A percentile compares a stretch with the other conserved stretches of the same genome.
phyloP scores from a whole-genome alignment of 2,113 vertebrate genomes.

The Ciconia boyciana region DNA sequence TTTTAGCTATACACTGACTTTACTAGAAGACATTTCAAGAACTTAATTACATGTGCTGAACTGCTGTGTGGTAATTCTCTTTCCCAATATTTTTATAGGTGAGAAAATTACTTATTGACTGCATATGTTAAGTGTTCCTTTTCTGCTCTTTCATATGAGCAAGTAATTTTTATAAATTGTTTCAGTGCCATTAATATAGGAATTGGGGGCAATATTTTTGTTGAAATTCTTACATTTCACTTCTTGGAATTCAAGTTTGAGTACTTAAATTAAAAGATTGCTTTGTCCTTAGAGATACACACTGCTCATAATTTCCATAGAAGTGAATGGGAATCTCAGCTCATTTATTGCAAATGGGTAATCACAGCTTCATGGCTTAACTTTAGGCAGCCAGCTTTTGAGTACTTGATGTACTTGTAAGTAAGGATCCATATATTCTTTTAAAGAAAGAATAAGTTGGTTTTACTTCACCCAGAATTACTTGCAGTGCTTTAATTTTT shows the following conservation, averaged over 20 bases:
- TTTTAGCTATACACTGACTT: background rate
- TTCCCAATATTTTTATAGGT: background rate
- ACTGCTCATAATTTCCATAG: background rate
- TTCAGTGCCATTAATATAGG: background rate
- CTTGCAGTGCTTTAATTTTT: conserved; percentile 8
- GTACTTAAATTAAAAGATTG: background rate
- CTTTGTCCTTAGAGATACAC: background rate
- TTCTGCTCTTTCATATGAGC: background rate
- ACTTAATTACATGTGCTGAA: background rate
- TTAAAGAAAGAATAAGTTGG: background rate
- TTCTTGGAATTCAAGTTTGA: background rate
- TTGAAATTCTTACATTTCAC: background rate
- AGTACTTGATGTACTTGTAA: background rate
- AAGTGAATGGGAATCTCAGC: background rate
- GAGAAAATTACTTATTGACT: background rate
- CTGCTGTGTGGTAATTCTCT: background rate
- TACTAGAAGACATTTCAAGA: background rate
- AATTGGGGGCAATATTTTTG: background rate
- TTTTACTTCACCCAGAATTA: background rate
- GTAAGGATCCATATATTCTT: background rate
- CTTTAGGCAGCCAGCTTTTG: background rate
- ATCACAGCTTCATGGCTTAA: background rate
- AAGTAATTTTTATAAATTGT: background rate
- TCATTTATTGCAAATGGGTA: background rate
- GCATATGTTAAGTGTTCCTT: background rate